A percentile compares a stretch with the other conserved stretches of the same genome.
phyloP scores from a whole-genome alignment of 2,797 vertebrate species.

The Sebastes flavidus region DNA sequence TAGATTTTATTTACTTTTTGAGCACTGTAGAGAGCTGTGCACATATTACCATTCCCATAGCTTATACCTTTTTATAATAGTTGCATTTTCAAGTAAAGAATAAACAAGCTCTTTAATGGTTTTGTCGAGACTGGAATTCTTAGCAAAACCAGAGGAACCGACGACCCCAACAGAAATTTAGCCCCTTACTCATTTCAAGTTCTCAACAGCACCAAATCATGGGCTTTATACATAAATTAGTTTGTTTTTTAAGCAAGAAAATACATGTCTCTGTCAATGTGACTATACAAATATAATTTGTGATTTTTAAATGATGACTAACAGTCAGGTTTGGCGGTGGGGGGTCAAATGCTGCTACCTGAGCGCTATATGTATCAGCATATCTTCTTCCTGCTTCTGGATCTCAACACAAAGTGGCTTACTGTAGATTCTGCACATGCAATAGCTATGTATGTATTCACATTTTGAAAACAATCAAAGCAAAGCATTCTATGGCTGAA shows the following conservation, averaged over 20 bases:
- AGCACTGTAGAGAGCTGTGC: constrained; percentile 70
- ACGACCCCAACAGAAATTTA: constrained; percentile 51
- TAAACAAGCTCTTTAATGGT: constrained; percentile 60
- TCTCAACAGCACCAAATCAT: constrained; percentile 68
- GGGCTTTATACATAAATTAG: constrained; percentile 65
- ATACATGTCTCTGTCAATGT: constrained; percentile 68
- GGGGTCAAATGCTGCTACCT: constrained; percentile 66
- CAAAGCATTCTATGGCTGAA: constrained; percentile 49
- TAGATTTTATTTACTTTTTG: constrained; percentile 74
- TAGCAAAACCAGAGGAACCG: constrained; percentile 37
- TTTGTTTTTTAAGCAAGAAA: constrained; percentile 65
- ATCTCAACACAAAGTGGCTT: constrained; percentile 36
- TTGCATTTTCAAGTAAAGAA: constrained; percentile 75
- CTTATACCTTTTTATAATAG: constrained; percentile 71
- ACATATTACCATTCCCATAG: constrained; percentile 65
- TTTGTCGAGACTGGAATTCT: constrained; percentile 36
- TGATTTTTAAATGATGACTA: constrained; percentile 68
- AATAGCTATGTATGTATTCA: constrained; percentile 45
- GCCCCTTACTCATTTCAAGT: constrained; percentile 63
- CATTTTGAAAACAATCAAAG: constrained; percentile 56
- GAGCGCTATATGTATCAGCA: constrained; percentile 61
- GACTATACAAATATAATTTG: constrained; percentile 78
- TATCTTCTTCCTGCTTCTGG: constrained; percentile 39
- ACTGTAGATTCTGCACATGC: constrained; percentile 61
- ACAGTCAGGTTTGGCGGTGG: constrained; percentile 73